Base-by-base conservation (phyloP, 1,140 invertebrate genomes). In the Brachionus asplanchnoidis region DNA sequence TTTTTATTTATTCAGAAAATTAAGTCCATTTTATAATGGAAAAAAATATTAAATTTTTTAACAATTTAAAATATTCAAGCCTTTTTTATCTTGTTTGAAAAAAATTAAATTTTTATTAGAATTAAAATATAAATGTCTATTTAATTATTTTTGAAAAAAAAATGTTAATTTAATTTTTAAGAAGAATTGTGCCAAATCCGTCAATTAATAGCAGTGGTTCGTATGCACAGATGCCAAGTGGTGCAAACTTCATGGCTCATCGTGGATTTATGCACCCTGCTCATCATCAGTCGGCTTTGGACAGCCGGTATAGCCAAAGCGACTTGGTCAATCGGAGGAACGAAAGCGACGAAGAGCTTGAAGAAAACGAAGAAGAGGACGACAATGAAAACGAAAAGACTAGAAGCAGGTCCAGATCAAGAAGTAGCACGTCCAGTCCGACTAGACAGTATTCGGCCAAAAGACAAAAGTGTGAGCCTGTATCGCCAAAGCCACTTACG, bases 351-450 rank as follows among this genome's bases (percentile, higher is more conserved):
- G 79, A 82, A 3, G 79, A 82, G 3, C 26, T 65, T 8, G 79
- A 82, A 5, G 79, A 82, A 40, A 68, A 82, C 36, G 79, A 82
- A 12, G 79, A 82, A 28, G 79, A 82, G n/a, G 79, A 82, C 3
- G 79, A 82, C 12, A 82, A 68, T 50, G 65, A 82, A 26, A 26
- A 77, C 9, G 73, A 77, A 50, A 77, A 77, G 42, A 12, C 73
- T 1, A 77, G 73, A 50, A 23, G 17, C 3, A 77, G 73, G 26
- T 77, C 73, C 2, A 32, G 73, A 36, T 77, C 73, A 11, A 77
- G 73, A 77, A 77, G 73, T 9, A 77, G 73, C 26, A 77, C 73
- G 17, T 50, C 73, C n/a, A 77, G 73, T 77, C 73, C 73, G 32
- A 53, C 40, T 1, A 75, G 70, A 42, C 70, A 75, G n/a, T 28